These are phyloP conservation scores for Channallabes apus DNA, from an alignment of 2,797 vertebrate species.

Conservation along the genomic window DNA sequence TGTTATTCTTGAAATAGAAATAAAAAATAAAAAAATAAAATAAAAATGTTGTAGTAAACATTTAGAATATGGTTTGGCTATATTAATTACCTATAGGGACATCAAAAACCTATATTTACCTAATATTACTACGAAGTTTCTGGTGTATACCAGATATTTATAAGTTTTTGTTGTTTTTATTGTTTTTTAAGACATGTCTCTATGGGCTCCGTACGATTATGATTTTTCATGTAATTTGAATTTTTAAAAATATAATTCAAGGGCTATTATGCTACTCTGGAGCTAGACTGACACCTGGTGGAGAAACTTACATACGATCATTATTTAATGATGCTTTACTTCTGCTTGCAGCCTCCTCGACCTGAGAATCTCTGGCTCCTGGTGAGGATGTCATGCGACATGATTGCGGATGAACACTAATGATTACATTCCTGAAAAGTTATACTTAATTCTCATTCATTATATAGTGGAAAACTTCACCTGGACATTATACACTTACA, in stretches of 20 bases:
- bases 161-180: too few relatives aligned
- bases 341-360: background rate
- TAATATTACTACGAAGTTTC: too few relatives aligned
- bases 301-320: background rate
- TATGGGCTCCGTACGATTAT: too few relatives aligned
- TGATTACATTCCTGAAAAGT: background rate
- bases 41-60: background rate
- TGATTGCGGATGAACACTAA: background rate
- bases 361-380: background rate
- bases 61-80: background rate
- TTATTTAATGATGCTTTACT: too few relatives aligned
- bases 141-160: too few relatives aligned
- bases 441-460: background rate
- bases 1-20: too few relatives aligned
- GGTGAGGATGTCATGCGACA: background rate
- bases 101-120: too few relatives aligned
- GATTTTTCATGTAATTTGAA: background rate
- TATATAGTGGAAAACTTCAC: background rate
- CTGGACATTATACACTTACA: background rate
- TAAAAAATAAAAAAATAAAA: too few relatives aligned
- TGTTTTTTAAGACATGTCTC: too few relatives aligned
- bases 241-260: too few relatives aligned
- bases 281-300: constrained; percentile 36
- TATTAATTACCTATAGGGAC: too few relatives aligned
- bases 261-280: background rate